Conservation (phyloP, 2,888 invertebrate species). For the Crematogaster levior region DNA sequence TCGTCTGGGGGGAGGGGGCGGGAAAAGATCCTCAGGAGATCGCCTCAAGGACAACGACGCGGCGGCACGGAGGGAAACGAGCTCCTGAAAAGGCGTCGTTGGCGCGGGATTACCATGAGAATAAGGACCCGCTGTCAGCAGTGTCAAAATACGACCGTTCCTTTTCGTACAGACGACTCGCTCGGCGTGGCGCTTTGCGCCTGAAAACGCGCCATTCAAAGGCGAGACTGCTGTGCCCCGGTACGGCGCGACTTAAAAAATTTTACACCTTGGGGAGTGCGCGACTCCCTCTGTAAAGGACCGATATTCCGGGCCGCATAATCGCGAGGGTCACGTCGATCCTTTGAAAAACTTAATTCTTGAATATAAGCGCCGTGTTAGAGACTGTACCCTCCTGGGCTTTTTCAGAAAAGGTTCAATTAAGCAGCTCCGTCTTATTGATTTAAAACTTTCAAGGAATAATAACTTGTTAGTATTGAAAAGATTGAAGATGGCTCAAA, state of each 20-base stretch:
- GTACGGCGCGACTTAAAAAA: conserved; percentile 50
- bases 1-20: background rate
- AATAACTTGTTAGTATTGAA: conserved; percentile 9
- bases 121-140: conserved; percentile 72
- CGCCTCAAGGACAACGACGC: conserved; percentile 52
- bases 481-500: no score
- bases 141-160: conserved; percentile 72
- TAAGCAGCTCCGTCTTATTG: conserved; percentile 21
- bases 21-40: conserved; percentile 43
- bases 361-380: background rate
- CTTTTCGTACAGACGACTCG: conserved; percentile 20
- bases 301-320: conserved; percentile 28
- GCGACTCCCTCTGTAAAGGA: conserved; percentile 8
- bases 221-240: conserved; percentile 18
- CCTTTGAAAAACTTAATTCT: conserved; percentile 42
- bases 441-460: background rate
- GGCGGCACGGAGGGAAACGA: background rate
- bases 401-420: conserved; percentile 28
- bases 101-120: conserved; percentile 71
- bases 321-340: conserved; percentile 28
- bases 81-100: conserved; percentile 54
- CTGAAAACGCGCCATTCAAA: conserved; percentile 40
- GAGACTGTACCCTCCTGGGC: background rate
- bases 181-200: background rate
- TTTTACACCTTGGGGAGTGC: conserved; percentile 48